A percentile compares a stretch with the other conserved stretches of the same genome.
Evolutionary conservation across 1,140 invertebrate genomes (phyloP).

Genomic region (Scaptomyza pallida): DNA sequence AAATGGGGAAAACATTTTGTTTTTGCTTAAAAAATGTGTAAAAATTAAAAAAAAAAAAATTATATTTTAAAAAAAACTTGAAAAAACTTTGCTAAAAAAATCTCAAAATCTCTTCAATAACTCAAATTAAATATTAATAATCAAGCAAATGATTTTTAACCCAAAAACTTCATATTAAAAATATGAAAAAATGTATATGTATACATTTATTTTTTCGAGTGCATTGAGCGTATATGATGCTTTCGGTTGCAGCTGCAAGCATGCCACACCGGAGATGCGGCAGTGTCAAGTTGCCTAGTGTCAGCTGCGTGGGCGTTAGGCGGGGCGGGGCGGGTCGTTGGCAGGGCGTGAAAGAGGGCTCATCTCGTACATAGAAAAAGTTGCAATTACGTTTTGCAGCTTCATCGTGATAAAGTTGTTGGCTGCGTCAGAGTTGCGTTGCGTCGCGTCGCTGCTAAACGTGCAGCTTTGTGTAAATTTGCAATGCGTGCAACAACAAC

Average conservation of each 20-base stretch:
- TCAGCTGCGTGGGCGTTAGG: background rate
- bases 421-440: constrained; percentile 17
- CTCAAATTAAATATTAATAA: too few species aligned
- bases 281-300: constrained; percentile 5
- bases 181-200: background rate
- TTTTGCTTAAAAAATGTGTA: too few species aligned
- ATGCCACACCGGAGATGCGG: constrained; percentile 6
- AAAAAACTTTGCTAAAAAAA: too few species aligned
- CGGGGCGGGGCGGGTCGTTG: too few species aligned
- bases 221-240: background rate
- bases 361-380: constrained; percentile 33
- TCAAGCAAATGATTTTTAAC: too few species aligned
- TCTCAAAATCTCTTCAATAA: too few species aligned
- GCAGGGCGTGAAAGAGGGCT: background rate
- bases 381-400: constrained; percentile 55
- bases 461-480: constrained; percentile 48
- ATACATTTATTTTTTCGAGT: background rate
- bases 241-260: background rate
- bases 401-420: constrained; percentile 50
- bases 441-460: constrained; percentile 11
- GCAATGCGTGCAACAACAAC: constrained; percentile 54
- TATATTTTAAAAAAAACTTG: too few species aligned
- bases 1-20: too few species aligned
- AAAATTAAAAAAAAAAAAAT: too few species aligned
- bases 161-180: background rate